Conservation (phyloP, 1,140 invertebrate species). For the Drosophila nigrodunni region DNA sequence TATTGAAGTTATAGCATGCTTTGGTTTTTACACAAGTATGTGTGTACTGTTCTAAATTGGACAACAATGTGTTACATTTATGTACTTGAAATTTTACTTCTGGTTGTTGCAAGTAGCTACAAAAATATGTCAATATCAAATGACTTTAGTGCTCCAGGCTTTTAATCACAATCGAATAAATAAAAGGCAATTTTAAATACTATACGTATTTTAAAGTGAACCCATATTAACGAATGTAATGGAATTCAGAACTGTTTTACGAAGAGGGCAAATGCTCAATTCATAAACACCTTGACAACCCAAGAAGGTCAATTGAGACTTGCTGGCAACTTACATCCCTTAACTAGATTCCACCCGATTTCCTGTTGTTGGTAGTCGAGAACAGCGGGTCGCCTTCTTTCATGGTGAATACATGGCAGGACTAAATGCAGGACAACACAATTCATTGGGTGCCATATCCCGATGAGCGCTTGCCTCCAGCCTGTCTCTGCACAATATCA, state of each 20-base stretch:
- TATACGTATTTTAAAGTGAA: too few species aligned
- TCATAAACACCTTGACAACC: constrained; percentile 19
- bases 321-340: background rate
- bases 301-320: constrained; percentile 37
- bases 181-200: too few species aligned
- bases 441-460: constrained; percentile 79
- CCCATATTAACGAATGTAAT: too few species aligned
- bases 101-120: too few species aligned
- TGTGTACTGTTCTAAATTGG: background rate
- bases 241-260: constrained; percentile 2
- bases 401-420: constrained; percentile 43
- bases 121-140: too few species aligned
- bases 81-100: constrained; percentile 13
- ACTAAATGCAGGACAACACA: constrained; percentile 80
- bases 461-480: constrained; percentile 48
- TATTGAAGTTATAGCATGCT: constrained; percentile 27
- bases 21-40: background rate
- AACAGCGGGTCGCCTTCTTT: constrained; percentile 28
- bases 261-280: constrained; percentile 19
- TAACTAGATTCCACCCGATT: background rate
- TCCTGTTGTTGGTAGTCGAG: background rate
- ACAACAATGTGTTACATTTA: constrained; percentile 27
- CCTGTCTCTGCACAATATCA: constrained; percentile 41
- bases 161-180: too few species aligned
- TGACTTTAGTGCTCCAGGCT: too few species aligned